Evolutionary conservation across 2,888 invertebrate genomes (phyloP).

Genomic region (Punctoribates punctum): DNA sequence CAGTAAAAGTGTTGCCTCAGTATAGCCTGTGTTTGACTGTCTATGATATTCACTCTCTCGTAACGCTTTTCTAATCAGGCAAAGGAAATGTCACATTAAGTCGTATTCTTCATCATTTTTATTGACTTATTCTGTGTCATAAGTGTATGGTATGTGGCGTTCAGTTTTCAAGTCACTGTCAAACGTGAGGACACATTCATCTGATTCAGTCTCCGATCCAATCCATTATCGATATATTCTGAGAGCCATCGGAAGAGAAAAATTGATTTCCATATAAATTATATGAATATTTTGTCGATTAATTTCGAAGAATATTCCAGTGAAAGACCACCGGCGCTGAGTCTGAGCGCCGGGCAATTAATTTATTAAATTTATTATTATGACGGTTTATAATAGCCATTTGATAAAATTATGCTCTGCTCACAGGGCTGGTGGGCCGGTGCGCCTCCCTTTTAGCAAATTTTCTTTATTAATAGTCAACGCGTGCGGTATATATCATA

Average conservation of each 20-base stretch:
- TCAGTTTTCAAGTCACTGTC: neutral
- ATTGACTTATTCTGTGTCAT: neutral
- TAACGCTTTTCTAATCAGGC: constrained; percentile 32
- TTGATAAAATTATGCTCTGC: neutral
- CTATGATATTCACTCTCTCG: neutral
- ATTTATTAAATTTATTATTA: too few relatives aligned
- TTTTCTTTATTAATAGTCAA: constrained; percentile 6
- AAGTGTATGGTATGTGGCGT: neutral
- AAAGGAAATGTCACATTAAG: constrained; percentile 36
- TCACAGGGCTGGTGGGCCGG: neutral
- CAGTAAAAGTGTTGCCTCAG: neutral
- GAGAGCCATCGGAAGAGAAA: too few relatives aligned
- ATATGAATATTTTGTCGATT: too few relatives aligned
- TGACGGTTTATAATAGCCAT: neutral
- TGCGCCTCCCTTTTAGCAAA: neutral
- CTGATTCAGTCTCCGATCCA: too few relatives aligned
- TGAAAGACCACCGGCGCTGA: too few relatives aligned
- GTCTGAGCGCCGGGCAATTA: too few relatives aligned
- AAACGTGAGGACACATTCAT: too few relatives aligned
- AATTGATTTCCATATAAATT: too few relatives aligned
- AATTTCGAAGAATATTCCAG: too few relatives aligned
- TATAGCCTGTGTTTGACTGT: neutral
- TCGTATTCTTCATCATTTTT: constrained; percentile 31
- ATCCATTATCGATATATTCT: too few relatives aligned
- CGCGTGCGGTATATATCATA: constrained; percentile 25